Conservation (phyloP, 2,888 invertebrate species). For the Drepana falcataria region DNA sequence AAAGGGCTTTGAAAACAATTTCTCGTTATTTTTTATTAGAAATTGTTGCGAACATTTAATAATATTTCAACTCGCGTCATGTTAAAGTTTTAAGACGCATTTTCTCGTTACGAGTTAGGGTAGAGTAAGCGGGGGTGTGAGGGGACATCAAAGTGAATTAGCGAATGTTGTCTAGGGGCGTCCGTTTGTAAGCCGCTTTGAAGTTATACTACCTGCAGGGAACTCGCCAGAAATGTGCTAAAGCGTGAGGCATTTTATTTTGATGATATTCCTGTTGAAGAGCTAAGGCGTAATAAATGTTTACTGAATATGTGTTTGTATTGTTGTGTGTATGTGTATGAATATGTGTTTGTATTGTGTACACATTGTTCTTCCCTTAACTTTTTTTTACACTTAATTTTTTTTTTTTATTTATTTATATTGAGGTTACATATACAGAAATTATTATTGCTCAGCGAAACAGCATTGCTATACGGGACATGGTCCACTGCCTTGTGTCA, state of each 20-base stretch:
- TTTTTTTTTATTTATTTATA: too few species aligned
- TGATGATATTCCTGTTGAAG: slow-evolving; percentile 35
- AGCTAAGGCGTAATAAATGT: slow-evolving; percentile 8
- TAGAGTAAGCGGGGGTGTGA: slow-evolving; percentile 34
- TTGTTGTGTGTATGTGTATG: too few species aligned
- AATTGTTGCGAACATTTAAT: slow-evolving; percentile 61
- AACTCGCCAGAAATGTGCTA: slow-evolving; percentile 54
- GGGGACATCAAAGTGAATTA: slow-evolving; percentile 78
- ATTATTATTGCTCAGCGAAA: too few species aligned
- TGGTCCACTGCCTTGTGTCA: too few species aligned
- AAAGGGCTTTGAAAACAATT: slow-evolving; percentile 52
- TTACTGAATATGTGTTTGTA: too few species aligned
- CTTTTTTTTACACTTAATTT: too few species aligned
- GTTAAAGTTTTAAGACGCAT: slow-evolving; percentile 70
- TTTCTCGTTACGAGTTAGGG: slow-evolving; percentile 59
- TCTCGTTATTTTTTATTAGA: slow-evolving; percentile 53
- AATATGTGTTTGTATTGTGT: too few species aligned
- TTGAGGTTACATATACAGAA: too few species aligned
- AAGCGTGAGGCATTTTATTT: slow-evolving; percentile 56
- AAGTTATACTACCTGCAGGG: slow-evolving; percentile 67
- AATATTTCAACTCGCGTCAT: slow-evolving; percentile 55
- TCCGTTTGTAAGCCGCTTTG: slow-evolving; percentile 75
- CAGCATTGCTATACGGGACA: too few species aligned
- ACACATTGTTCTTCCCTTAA: too few species aligned
- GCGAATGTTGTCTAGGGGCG: slow-evolving; percentile 77